These are phyloP conservation scores for Typhlomys cinereus DNA, from an alignment of 2,113 vertebrate genomes.

Conservation along the genomic window DNA sequence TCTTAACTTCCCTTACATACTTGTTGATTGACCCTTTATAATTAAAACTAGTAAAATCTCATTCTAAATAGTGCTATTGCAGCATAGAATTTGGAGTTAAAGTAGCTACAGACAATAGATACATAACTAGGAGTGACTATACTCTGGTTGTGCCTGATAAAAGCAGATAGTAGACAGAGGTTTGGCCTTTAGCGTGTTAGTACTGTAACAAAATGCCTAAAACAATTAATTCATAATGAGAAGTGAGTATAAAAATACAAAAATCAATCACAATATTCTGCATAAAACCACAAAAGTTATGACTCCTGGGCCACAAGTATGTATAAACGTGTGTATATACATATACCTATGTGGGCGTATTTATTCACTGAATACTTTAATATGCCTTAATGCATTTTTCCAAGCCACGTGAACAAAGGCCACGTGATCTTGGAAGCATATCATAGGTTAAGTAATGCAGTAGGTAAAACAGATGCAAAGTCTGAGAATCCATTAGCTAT, in stretches of 20 bases:
- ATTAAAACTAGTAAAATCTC: conserved; percentile 18
- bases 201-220: not conserved
- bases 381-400: not conserved
- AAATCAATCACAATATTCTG: too few relatives aligned
- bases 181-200: not conserved
- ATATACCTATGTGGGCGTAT: too few relatives aligned
- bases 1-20: conserved; percentile 52
- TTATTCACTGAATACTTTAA: not conserved
- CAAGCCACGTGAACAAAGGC: not conserved
- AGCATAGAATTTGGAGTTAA: not conserved
- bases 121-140: not conserved
- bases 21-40: conserved; percentile 18
- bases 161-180: not conserved
- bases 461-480: not conserved
- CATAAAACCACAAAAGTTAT: too few relatives aligned
- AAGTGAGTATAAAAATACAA: not conserved
- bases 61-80: not conserved
- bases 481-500: not conserved
- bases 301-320: too few relatives aligned
- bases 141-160: not conserved
- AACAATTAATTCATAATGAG: not conserved
- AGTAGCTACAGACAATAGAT: not conserved
- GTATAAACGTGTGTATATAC: too few relatives aligned
- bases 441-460: not conserved
- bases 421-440: not conserved